Conservation (phyloP, 2,113 vertebrate species). For the Plecturocebus donacophilus region DNA sequence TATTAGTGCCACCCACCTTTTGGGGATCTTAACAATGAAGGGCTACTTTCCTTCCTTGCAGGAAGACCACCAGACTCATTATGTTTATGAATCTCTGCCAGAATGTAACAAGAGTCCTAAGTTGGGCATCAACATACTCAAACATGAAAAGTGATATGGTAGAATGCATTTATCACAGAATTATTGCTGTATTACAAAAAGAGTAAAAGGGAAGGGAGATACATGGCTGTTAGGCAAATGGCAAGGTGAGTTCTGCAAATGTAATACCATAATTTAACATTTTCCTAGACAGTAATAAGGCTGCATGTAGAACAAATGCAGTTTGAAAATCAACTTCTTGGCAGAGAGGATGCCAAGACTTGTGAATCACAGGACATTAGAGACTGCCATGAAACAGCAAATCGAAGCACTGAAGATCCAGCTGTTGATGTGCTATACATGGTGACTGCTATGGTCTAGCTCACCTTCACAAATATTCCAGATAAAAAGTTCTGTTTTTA, state of each 20-base stretch:
- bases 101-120: background rate
- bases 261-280: background rate
- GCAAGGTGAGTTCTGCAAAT: background rate
- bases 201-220: background rate
- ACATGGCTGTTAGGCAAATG: background rate
- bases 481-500: background rate
- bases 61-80: background rate
- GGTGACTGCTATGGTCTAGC: background rate
- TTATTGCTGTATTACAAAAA: background rate
- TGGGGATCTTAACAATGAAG: background rate
- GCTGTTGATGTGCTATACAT: background rate
- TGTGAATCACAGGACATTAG: background rate
- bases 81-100: background rate
- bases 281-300: background rate
- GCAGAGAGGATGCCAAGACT: background rate
- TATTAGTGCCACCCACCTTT: background rate
- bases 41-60: background rate
- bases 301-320: background rate
- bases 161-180: background rate
- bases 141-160: background rate
- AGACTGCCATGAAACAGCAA: background rate
- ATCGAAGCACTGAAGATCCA: background rate
- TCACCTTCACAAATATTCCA: background rate
- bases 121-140: background rate
- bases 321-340: background rate